A percentile compares a stretch with the other conserved stretches of the same genome.
phyloP scores from a whole-genome alignment of 2,113 vertebrate genomes.

The Tetrax tetrax region DNA sequence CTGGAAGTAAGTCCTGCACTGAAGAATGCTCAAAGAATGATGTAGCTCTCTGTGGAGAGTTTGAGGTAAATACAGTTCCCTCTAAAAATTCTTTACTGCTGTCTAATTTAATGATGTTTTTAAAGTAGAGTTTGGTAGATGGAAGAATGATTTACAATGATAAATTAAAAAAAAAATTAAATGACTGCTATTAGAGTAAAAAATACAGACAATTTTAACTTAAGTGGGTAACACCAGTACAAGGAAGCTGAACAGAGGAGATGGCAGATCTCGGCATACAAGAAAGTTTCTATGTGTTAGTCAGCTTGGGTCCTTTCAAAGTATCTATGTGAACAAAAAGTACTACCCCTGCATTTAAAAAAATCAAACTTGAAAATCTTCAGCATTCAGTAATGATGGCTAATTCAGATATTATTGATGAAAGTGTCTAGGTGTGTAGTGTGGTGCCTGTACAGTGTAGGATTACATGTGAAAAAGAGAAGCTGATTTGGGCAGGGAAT shows the following conservation, averaged over 20 bases:
- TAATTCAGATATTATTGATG: neutral
- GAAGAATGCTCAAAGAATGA: constrained; percentile 56
- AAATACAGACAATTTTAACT: neutral
- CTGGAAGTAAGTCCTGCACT: neutral
- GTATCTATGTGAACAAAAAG: neutral
- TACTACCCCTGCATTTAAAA: neutral
- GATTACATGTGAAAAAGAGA: neutral
- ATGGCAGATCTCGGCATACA: neutral
- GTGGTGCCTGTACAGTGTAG: neutral
- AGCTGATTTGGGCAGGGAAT: neutral
- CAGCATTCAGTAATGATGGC: neutral
- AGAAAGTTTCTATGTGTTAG: neutral
- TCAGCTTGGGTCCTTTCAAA: neutral
- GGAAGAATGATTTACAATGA: neutral
- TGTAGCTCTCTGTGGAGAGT: constrained; percentile 50
- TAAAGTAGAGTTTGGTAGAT: neutral
- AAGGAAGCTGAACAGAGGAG: neutral
- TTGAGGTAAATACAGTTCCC: constrained; percentile 64
- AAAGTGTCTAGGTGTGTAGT: neutral
- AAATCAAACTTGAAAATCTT: neutral
- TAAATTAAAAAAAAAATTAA: neutral
- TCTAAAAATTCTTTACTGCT: neutral
- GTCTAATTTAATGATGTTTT: neutral
- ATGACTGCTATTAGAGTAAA: neutral
- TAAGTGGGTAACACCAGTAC: neutral